Evolutionary conservation across 2,888 invertebrate species (phyloP).

Genomic region (Amiota communis): DNA sequence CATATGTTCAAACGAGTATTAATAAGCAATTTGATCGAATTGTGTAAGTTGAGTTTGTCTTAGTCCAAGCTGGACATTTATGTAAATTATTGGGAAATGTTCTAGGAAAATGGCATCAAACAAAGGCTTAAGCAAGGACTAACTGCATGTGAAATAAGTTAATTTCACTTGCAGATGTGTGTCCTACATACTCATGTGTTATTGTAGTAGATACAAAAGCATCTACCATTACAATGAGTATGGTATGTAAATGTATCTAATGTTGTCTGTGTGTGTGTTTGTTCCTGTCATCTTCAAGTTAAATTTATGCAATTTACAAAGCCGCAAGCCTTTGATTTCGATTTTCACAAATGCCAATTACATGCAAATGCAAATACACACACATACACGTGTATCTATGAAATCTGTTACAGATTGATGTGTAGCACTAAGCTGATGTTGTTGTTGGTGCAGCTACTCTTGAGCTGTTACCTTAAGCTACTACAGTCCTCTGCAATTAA

Average conservation of each 20-base stretch:
- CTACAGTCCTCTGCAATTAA: constrained; percentile 42
- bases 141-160: constrained; percentile 8
- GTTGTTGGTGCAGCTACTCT: not conserved
- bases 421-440: not conserved
- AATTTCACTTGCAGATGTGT: constrained; percentile 14
- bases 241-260: no score
- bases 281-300: not conserved
- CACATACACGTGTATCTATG: not conserved
- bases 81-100: constrained; percentile 45
- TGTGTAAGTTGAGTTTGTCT: constrained; percentile 28
- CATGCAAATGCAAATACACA: constrained; percentile 17
- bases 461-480: not conserved
- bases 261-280: constrained; percentile 35
- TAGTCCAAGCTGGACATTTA: constrained; percentile 41
- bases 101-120: constrained; percentile 7
- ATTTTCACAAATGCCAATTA: constrained; percentile 40
- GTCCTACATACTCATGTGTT: no score
- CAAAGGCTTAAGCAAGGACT: not conserved
- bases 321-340: constrained; percentile 38
- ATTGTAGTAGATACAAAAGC: no score
- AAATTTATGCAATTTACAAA: constrained; percentile 26
- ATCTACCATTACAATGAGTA: no score
- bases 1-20: constrained; percentile 46
- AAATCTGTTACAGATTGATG: no score
- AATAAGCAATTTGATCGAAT: constrained; percentile 46